Conservation (phyloP, 2,113 vertebrate species). For the Donacobius atricapilla region DNA sequence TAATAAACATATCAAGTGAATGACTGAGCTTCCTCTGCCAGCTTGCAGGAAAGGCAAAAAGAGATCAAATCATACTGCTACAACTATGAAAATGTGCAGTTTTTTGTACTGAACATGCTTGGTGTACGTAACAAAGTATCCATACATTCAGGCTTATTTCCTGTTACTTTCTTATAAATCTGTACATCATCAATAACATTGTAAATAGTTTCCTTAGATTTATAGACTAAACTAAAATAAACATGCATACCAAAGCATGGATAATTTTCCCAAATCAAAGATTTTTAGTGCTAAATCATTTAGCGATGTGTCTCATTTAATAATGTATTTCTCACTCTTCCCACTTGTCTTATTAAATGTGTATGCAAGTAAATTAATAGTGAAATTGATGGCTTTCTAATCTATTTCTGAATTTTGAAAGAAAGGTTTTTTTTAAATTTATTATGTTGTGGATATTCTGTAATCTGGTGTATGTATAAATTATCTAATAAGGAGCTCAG, state of each 20-base stretch:
- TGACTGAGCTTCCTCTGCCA: conserved; percentile 7
- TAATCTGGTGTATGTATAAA: conserved; percentile 45
- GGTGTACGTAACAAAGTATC: neutral
- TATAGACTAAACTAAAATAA: neutral
- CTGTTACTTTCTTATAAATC: neutral
- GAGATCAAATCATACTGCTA: neutral
- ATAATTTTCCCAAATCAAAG: neutral
- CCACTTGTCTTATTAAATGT: conserved; percentile 10
- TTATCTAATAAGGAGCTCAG: conserved; percentile 53
- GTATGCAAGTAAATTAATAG: conserved; percentile 12
- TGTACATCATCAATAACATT: neutral
- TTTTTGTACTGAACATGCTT: neutral
- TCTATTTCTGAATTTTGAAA: conserved; percentile 37
- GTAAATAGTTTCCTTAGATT: conserved; percentile 4
- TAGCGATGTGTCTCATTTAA: neutral
- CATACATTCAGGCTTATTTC: neutral
- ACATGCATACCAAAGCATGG: neutral
- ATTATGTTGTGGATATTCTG: conserved; percentile 25
- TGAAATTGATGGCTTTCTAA: neutral
- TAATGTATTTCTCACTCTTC: neutral
- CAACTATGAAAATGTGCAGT: neutral
- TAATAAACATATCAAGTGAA: conserved; percentile 19
- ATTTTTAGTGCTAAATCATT: neutral
- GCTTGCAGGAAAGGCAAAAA: neutral
- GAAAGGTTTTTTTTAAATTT: conserved; percentile 42